These are phyloP conservation scores for Latrodectus geometricus DNA, from an alignment of 1,140 invertebrate genomes.

Conservation along the genomic window DNA sequence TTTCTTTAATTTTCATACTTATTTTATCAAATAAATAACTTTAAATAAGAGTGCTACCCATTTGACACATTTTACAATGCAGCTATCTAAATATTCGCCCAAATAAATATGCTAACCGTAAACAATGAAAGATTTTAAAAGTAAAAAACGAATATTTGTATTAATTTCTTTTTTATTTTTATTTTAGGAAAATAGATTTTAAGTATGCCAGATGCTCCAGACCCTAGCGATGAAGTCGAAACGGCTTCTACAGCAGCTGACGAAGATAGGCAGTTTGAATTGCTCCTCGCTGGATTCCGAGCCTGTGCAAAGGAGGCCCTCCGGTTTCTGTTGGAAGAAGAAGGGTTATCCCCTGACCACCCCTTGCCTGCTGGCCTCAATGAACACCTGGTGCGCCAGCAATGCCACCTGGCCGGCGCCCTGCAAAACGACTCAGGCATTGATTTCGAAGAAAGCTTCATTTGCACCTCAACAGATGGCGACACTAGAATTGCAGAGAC, in stretches of 20 bases:
- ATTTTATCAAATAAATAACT: too few species aligned
- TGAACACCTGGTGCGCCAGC: conserved; percentile 65
- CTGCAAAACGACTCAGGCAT: conserved; percentile 43
- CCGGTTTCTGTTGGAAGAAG: conserved; percentile 66
- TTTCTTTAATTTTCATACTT: too few species aligned
- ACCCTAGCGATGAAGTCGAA: conserved; percentile 4
- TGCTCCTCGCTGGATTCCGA: conserved; percentile 63
- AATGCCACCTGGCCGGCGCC: conserved; percentile 33
- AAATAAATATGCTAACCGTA: too few species aligned
- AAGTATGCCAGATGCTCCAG: conserved; percentile 41
- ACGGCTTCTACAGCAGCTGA: conserved; percentile 1
- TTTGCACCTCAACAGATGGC: background rate
- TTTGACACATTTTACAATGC: too few species aligned
- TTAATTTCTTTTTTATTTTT: too few species aligned
- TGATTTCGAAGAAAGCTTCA: conserved; percentile 31
- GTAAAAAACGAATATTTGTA: too few species aligned
- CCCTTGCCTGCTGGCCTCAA: conserved; percentile 65
- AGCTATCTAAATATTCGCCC: too few species aligned
- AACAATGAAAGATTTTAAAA: too few species aligned
- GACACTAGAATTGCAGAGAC: background rate
- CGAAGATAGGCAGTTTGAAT: conserved; percentile 19
- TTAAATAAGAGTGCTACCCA: too few species aligned
- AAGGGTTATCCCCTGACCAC: conserved; percentile 64
- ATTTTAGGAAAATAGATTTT: too few species aligned
- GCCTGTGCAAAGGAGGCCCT: conserved; percentile 66